Conservation (phyloP, 2,888 invertebrate genomes). For the Metacarcinus magister region DNA sequence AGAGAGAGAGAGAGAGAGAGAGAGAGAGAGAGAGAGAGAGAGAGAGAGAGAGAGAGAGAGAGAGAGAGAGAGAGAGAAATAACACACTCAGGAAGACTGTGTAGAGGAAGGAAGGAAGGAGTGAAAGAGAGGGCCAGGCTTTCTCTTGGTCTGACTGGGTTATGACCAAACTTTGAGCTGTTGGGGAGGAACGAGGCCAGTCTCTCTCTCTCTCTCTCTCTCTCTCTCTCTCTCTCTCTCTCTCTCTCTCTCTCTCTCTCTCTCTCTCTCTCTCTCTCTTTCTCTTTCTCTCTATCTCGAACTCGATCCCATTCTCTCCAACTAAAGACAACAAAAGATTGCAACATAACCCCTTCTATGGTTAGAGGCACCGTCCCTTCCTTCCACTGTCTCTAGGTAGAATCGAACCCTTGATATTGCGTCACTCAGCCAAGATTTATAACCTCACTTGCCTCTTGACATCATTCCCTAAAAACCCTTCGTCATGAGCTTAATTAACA, state of each 20-base stretch:
- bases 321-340: no score
- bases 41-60: constrained; percentile 13
- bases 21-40: constrained; percentile 15
- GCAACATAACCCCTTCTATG: no score
- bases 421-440: no score
- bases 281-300: no score
- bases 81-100: background rate
- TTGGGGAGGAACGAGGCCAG: background rate
- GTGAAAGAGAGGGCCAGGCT: constrained; percentile 34
- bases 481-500: background rate
- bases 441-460: background rate
- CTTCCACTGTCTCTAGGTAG: no score
- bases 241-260: no score
- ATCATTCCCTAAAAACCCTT: background rate
- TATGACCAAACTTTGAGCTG: constrained; percentile 32
- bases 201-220: no score
- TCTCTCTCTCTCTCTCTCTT: no score
- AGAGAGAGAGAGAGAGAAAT: background rate
- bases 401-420: no score
- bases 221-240: no score
- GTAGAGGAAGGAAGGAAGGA: constrained; percentile 15
- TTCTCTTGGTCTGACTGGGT: constrained; percentile 18
- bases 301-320: no score
- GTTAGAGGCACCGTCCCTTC: no score
- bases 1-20: background rate